These are phyloP conservation scores for Cinclus mexicanus DNA, from an alignment of 2,113 vertebrate species.

Conservation along the genomic window DNA sequence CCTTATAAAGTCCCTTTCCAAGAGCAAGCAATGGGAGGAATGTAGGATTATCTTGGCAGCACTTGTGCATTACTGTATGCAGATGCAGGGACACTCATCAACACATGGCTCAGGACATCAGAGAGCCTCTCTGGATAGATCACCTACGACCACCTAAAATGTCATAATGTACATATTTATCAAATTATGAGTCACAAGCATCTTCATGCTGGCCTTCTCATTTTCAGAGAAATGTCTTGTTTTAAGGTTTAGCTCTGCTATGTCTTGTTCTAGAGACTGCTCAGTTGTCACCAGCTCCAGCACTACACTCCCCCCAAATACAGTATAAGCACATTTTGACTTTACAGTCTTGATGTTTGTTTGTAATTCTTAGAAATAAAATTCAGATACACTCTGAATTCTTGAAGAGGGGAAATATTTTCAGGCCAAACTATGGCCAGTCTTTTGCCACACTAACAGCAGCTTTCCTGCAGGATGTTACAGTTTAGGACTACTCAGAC, in stretches of 20 bases:
- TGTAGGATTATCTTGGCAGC: background rate
- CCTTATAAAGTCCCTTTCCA: background rate
- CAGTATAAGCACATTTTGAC: background rate
- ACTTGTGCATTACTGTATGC: background rate
- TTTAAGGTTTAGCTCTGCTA: background rate
- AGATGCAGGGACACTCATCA: background rate
- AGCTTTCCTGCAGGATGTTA: background rate
- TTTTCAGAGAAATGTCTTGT: background rate
- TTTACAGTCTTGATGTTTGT: background rate
- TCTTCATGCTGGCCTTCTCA: background rate
- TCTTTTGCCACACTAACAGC: background rate
- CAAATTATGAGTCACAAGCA: background rate
- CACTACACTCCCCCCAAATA: rapidly evolving
- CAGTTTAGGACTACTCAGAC: background rate
- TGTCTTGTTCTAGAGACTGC: background rate
- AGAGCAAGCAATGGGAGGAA: background rate
- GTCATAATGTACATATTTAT: background rate
- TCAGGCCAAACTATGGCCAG: background rate
- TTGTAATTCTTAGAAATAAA: background rate
- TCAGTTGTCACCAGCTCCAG: background rate
- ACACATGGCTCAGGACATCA: background rate
- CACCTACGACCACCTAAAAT: background rate
- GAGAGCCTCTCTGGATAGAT: background rate
- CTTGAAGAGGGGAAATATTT: background rate
- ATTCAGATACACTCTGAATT: background rate